These are phyloP conservation scores for Elephas maximus DNA, from an alignment of 2,113 vertebrate species.

Conservation along the genomic window DNA sequence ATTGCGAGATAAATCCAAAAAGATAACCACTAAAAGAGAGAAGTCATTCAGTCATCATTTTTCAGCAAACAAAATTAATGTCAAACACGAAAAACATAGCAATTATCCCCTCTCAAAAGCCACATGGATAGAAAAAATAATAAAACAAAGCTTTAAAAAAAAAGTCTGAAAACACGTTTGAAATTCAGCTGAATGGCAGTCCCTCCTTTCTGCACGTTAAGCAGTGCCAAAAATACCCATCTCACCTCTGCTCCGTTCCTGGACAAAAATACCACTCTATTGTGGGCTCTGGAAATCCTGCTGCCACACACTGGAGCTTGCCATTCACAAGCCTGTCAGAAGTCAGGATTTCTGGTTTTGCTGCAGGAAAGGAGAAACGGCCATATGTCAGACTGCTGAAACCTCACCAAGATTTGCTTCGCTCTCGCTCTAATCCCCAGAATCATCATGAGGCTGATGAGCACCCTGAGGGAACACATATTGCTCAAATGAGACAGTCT, in stretches of 20 bases:
- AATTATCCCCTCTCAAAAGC: conserved; percentile 71
- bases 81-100: conserved; percentile 70
- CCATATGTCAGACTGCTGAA: conserved; percentile 53
- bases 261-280: conserved; percentile 98
- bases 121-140: background rate
- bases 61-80: conserved; percentile 83
- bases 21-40: conserved; percentile 82
- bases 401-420: background rate
- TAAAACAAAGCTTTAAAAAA: conserved; percentile 46
- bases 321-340: conserved; percentile 93
- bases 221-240: conserved; percentile 48
- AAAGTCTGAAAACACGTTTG: background rate
- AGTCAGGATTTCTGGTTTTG: conserved; percentile 95
- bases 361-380: conserved; percentile 87
- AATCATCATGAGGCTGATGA: background rate
- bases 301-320: conserved; percentile 95
- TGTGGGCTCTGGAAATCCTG: conserved; percentile 95
- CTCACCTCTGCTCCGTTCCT: conserved; percentile 93
- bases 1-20: conserved; percentile 84
- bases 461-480: background rate
- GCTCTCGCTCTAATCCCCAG: background rate
- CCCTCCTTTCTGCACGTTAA: conserved; percentile 61
- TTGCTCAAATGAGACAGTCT: background rate
- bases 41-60: conserved; percentile 82
- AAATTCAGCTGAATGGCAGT: conserved; percentile 34